Evolutionary conservation across 2,113 vertebrate species (phyloP).

Genomic region (Sturnira hondurensis): DNA sequence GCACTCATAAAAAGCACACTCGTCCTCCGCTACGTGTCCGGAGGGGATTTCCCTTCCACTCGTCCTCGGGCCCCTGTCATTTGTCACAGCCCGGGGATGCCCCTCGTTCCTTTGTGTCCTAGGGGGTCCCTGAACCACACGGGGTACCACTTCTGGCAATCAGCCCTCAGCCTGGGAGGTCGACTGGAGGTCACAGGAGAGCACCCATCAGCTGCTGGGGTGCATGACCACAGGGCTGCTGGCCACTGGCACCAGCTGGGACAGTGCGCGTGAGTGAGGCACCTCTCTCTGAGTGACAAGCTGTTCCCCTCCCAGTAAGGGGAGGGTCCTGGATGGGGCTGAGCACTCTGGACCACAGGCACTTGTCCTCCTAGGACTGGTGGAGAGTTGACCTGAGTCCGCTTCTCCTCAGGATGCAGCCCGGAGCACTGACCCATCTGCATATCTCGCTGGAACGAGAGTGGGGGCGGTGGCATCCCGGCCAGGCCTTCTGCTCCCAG

Average conservation of each 20-base stretch:
- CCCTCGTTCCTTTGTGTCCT: not conserved
- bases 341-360: accelerated
- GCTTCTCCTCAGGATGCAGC: not conserved
- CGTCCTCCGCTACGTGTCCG: not conserved
- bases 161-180: not conserved
- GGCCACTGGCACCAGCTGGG: not conserved
- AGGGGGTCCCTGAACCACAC: not conserved
- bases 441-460: no score
- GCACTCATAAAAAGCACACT: not conserved
- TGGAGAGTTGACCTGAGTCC: accelerated
- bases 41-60: not conserved
- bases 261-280: not conserved
- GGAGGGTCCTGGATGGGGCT: no score
- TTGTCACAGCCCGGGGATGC: not conserved
- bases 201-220: not conserved
- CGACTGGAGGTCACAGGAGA: not conserved
- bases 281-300: no score
- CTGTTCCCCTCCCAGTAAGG: no score
- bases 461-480: not conserved
- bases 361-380: no score
- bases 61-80: not conserved
- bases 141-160: accelerated
- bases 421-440: accelerated
- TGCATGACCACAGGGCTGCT: accelerated
- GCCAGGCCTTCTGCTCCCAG: not conserved